phyloP scores from a whole-genome alignment of 2,888 invertebrate genomes.

The Tyria jacobaeae region DNA sequence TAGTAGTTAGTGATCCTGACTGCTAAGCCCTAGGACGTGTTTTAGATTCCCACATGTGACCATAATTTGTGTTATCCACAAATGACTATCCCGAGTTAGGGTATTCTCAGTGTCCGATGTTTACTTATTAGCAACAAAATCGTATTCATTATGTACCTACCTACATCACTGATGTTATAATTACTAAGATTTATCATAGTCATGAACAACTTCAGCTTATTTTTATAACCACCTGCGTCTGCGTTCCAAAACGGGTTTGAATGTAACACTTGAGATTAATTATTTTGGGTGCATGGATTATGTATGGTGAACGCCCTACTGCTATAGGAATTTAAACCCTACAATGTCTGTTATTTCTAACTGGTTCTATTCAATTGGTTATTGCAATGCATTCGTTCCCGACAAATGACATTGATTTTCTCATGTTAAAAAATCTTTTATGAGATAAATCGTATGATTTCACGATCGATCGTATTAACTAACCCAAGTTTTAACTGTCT shows the following conservation, averaged over 20 bases:
- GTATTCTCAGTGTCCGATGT: no score
- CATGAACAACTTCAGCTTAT: conserved; percentile 17
- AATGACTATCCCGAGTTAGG: no score
- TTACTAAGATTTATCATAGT: conserved; percentile 30
- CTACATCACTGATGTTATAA: conserved; percentile 19
- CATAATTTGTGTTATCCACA: no score
- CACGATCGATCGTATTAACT: neutral
- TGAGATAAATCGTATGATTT: neutral
- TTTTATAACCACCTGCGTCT: conserved; percentile 21
- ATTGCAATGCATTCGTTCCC: conserved; percentile 11
- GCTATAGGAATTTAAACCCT: conserved; percentile 62
- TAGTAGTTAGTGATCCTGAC: neutral
- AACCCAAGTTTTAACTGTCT: no score
- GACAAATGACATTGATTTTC: neutral
- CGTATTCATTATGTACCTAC: conserved; percentile 16
- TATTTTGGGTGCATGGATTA: conserved; percentile 63
- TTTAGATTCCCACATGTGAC: no score
- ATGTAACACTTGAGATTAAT: conserved; percentile 61
- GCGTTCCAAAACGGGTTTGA: conserved; percentile 47
- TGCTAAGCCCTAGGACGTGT: no score
- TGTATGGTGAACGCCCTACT: conserved; percentile 49
- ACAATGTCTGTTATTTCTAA: conserved; percentile 37
- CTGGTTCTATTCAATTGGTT: conserved; percentile 32
- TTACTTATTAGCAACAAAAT: conserved; percentile 5
- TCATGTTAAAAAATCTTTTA: neutral